Percentiles rank a stretch among this genome's conserved stretches.
These are phyloP conservation scores for Procambarus virginalis DNA, from an alignment of 1,140 invertebrate species.

Conservation along the genomic window DNA sequence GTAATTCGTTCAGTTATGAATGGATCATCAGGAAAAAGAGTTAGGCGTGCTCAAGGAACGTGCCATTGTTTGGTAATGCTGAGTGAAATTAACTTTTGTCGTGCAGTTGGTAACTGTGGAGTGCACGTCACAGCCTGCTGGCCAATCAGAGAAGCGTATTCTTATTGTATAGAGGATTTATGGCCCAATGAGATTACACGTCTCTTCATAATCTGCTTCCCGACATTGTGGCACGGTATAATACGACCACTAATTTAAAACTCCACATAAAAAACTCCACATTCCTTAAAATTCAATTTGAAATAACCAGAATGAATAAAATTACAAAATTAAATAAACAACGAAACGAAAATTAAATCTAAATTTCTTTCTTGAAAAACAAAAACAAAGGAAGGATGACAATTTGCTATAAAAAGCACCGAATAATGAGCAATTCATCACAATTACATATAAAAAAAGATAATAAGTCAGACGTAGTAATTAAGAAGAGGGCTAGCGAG, in stretches of 20 bases:
- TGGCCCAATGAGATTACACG: constrained; percentile 42
- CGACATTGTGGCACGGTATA: constrained; percentile 13
- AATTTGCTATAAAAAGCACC: no score
- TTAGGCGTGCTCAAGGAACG: neutral
- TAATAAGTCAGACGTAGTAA: neutral
- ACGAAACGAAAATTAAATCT: no score
- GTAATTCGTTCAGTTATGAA: neutral
- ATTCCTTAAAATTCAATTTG: neutral
- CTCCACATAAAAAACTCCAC: neutral
- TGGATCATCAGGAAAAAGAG: neutral
- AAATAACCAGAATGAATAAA: neutral
- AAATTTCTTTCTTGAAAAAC: no score
- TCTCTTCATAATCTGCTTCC: constrained; percentile 40
- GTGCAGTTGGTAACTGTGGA: constrained; percentile 30
- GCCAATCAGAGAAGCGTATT: constrained; percentile 44
- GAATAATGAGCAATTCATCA: neutral
- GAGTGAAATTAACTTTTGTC: neutral
- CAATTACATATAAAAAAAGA: neutral
- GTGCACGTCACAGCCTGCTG: constrained; percentile 28
- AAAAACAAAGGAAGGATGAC: no score
- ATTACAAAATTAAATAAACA: no score
- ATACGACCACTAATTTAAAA: neutral
- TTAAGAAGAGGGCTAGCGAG: neutral
- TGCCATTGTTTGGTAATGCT: neutral
- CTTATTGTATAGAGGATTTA: constrained; percentile 51